phyloP scores from a whole-genome alignment of 2,888 invertebrate species.

The Drosophila mimetica region DNA sequence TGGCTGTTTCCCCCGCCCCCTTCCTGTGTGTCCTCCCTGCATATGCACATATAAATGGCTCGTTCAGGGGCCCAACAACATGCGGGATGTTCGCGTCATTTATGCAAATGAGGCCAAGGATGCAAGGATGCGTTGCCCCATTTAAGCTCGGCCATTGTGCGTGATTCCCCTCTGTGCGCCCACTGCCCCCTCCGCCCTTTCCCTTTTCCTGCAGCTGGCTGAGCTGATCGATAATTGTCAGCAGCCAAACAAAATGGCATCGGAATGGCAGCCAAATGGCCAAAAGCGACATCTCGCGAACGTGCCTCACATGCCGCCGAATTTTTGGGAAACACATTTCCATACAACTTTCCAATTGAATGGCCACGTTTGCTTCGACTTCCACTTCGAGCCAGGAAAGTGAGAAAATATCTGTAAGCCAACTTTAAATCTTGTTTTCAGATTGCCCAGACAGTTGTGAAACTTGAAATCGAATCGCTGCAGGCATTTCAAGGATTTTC shows the following conservation, averaged over 20 bases:
- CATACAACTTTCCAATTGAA: constrained; percentile 46
- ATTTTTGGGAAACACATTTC: constrained; percentile 35
- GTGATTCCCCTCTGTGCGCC: constrained; percentile 36
- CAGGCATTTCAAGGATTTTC: neutral
- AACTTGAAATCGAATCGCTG: neutral
- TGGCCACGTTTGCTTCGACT: constrained; percentile 14
- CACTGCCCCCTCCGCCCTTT: neutral
- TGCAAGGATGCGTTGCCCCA: constrained; percentile 73
- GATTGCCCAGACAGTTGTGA: neutral
- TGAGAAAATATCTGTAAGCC: constrained; percentile 12
- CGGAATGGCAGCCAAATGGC: constrained; percentile 42
- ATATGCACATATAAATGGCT: constrained; percentile 51
- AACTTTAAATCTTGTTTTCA: constrained; percentile 2
- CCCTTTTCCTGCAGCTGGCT: constrained; percentile 5
- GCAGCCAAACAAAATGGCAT: constrained; percentile 44
- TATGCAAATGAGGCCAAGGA: constrained; percentile 78
- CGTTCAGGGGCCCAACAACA: constrained; percentile 37
- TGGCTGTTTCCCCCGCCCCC: constrained; percentile 25
- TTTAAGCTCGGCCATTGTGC: constrained; percentile 70
- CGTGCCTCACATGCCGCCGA: constrained; percentile 43
- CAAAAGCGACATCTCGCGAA: constrained; percentile 44
- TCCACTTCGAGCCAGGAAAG: constrained; percentile 16
- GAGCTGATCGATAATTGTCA: constrained; percentile 73
- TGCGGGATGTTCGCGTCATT: constrained; percentile 60
- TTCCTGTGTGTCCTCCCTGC: constrained; percentile 13